Evolutionary conservation across 2,113 vertebrate genomes (phyloP).

Genomic region (Larimichthys polyactis): DNA sequence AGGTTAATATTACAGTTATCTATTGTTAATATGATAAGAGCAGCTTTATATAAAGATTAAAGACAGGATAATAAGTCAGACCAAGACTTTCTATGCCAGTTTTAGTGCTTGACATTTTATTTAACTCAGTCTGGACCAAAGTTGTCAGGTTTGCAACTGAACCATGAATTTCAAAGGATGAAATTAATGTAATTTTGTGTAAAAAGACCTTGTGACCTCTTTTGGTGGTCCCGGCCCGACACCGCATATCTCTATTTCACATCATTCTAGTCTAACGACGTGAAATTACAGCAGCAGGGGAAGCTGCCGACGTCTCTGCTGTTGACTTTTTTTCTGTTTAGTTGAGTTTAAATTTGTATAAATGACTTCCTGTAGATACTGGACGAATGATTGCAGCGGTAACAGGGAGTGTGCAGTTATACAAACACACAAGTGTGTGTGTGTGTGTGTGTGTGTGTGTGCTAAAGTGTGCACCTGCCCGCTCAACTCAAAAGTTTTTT

Average conservation of each 20-base stretch:
- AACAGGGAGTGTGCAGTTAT: background rate
- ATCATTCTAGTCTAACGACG: background rate
- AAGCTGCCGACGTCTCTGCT: background rate
- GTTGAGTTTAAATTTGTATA: too few species aligned
- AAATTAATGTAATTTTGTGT: background rate
- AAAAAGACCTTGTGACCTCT: background rate
- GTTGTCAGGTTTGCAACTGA: too few species aligned
- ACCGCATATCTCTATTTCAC: background rate
- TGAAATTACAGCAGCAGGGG: background rate
- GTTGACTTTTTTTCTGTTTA: background rate
- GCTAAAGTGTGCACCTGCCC: conserved; percentile 50
- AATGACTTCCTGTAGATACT: background rate
- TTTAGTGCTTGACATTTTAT: too few species aligned
- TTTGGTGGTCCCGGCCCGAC: too few species aligned
- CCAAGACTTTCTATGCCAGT: too few species aligned
- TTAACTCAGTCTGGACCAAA: too few species aligned
- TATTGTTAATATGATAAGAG: too few species aligned
- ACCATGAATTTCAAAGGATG: background rate
- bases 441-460: too few species aligned
- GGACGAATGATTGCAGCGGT: background rate
- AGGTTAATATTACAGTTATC: too few species aligned
- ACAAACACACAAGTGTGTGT: background rate
- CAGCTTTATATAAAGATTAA: too few species aligned
- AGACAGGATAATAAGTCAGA: too few species aligned
- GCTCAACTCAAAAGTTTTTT: background rate